Evolutionary conservation across 2,797 vertebrate genomes (phyloP), one percentile per base, ranked within the genome.

Genomic region (Adrianichthys oophorus): DNA sequence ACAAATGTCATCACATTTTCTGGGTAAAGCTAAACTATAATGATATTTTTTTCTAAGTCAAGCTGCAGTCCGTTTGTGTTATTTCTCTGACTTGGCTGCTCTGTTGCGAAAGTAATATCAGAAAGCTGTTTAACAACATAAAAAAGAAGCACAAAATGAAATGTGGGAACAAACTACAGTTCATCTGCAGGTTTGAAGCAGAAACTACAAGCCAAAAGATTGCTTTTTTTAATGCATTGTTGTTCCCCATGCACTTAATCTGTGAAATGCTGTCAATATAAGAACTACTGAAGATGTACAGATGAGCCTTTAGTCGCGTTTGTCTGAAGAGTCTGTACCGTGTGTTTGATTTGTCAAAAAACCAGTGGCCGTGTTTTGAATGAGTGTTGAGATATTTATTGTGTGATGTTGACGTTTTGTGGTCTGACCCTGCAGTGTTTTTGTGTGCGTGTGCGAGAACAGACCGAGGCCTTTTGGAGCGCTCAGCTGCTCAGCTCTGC

Each of bases 381-480:
- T 64, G 70, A 68, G 64, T 81, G 68, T 84, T 77, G 54, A 67
- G 59, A 50, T 91, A 89, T 92, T 92, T 90, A 91, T 91, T 88
- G 72, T 65, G 48, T 59, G 43, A 58, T 73, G 56, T 72, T 69
- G 48, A 56, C 4, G 52, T 77, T 63, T 62, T 55, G 49, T 58
- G 40, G 50, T 69, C 70, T 70, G 59, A 77, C 66, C 32, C 72
- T 73, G 64, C 68, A 69, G 68, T 56, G 64, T 73, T 47, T 76
- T 60, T 56, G 60, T 55, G 55, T 56, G 60, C 51, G 55, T 73
- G 48, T 62, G 59, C 47, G 43, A 63, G 55, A 65, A 64, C 52
- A 78, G 70, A 62, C 58, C 42, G 69, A 72, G 49, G 62, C 68
- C 59, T 74, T 71, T 37, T 21, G 40, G 48, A 62, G 49, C 49